A percentile compares a stretch with the other conserved stretches of the same genome.
Evolutionary conservation across 2,888 invertebrate species (phyloP).

Genomic region (Oscheius myriophilus): DNA sequence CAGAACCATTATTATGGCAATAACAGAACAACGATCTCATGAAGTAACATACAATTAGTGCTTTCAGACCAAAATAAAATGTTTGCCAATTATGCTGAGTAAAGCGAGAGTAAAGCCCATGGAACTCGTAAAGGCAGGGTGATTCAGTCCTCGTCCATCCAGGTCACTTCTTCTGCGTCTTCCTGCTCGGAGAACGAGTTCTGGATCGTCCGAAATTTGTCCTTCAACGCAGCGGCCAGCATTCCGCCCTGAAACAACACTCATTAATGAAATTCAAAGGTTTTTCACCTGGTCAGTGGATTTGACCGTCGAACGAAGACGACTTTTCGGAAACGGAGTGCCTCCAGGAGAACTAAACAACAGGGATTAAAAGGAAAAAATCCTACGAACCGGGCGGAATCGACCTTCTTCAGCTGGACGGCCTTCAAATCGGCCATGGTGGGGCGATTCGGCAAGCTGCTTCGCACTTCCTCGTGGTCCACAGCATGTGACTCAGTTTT

Average conservation of each 20-base stretch:
- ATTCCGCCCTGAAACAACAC: conserved; percentile 5
- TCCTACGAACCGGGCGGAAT: too few species aligned
- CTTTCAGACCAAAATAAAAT: not conserved
- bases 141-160: conserved; percentile 10
- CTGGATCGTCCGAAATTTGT: conserved; percentile 7
- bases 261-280: not conserved
- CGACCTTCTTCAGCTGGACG: conserved; percentile 18
- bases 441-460: not conserved
- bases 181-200: conserved; percentile 22
- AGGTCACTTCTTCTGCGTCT: not conserved
- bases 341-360: conserved; percentile 10
- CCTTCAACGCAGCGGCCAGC: conserved; percentile 6
- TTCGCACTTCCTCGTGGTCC: not conserved
- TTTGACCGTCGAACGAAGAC: not conserved
- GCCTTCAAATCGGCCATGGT: conserved; percentile 8
- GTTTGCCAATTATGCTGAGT: not conserved
- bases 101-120: too few species aligned
- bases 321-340: conserved; percentile 2
- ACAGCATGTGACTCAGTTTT: not conserved
- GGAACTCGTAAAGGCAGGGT: not conserved
- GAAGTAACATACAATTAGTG: too few species aligned
- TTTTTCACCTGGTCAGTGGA: not conserved
- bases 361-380: not conserved
- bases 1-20: not conserved
- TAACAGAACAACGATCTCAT: too few species aligned